phyloP scores from a whole-genome alignment of 2,113 vertebrate genomes.

The Lasiurus borealis region DNA sequence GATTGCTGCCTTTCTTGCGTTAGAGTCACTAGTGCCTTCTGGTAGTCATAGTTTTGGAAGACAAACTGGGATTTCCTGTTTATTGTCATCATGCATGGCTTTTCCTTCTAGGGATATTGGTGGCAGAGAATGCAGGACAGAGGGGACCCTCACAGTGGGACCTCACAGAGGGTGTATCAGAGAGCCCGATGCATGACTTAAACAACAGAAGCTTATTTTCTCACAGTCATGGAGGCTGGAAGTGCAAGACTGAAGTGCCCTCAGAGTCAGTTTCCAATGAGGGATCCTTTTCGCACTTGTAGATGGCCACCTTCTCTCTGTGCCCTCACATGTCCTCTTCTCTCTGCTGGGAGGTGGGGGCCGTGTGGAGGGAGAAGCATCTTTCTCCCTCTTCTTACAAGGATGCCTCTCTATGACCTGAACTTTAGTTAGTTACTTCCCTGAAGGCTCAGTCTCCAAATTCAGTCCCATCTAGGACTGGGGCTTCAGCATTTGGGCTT shows the following conservation, averaged over 20 bases:
- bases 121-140: background rate
- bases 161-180: background rate
- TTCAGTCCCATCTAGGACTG: background rate
- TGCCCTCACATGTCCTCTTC: background rate
- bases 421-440: background rate
- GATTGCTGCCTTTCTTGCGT: background rate
- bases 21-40: background rate
- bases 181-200: background rate
- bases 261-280: background rate
- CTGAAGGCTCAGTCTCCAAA: background rate
- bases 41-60: background rate
- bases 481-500: background rate
- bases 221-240: background rate
- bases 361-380: background rate
- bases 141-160: background rate
- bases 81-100: background rate
- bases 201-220: background rate
- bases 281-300: background rate
- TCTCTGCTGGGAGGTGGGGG: background rate
- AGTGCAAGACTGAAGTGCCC: background rate
- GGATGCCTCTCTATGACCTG: background rate
- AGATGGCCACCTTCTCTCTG: too few relatives aligned
- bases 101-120: background rate
- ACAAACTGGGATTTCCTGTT: background rate
- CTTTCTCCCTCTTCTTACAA: background rate